Percentiles rank a stretch among this genome's conserved stretches.
Conservation (phyloP, 23 tunicate species). For the Diplosoma virens region DNA sequence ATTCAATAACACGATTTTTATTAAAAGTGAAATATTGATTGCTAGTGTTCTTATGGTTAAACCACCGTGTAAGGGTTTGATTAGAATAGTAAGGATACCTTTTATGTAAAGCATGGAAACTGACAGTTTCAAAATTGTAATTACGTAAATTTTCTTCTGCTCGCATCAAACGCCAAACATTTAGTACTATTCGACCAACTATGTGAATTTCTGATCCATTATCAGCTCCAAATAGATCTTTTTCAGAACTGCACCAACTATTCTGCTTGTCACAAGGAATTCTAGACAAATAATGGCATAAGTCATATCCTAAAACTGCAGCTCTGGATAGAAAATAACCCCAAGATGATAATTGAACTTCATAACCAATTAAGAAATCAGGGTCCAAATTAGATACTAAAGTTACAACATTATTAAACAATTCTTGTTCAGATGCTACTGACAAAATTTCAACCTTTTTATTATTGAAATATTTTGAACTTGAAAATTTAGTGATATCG, state of each 20-base stretch:
- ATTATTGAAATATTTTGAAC: constrained; percentile 30
- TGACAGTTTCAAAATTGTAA: constrained; percentile 68
- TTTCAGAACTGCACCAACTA: constrained; percentile 39
- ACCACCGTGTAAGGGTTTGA: constrained; percentile 67
- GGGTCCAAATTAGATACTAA: constrained; percentile 33
- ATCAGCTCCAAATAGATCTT: constrained; percentile 68
- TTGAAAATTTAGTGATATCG: neutral
- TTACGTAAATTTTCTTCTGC: constrained; percentile 55
- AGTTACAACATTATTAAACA: constrained; percentile 26
- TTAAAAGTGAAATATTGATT: neutral
- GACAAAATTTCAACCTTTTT: constrained; percentile 36
- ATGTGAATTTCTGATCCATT: constrained; percentile 76
- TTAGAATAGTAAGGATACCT: constrained; percentile 55
- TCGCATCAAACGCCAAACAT: constrained; percentile 82
- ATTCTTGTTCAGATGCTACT: constrained; percentile 37
- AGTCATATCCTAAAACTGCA: constrained; percentile 49
- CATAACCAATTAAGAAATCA: constrained; percentile 70
- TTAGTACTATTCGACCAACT: constrained; percentile 57
- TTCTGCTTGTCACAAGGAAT: constrained; percentile 52
- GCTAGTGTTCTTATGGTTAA: constrained; percentile 28
- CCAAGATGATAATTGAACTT: constrained; percentile 88
- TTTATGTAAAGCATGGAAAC: constrained; percentile 62
- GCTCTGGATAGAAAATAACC: constrained; percentile 73
- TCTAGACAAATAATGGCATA: constrained; percentile 71
- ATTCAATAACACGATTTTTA: constrained; percentile 59